Percentiles rank a stretch among this genome's conserved stretches.
These are phyloP conservation scores for Gymnodraco acuticeps DNA, from an alignment of 2,797 vertebrate species.

Conservation along the genomic window DNA sequence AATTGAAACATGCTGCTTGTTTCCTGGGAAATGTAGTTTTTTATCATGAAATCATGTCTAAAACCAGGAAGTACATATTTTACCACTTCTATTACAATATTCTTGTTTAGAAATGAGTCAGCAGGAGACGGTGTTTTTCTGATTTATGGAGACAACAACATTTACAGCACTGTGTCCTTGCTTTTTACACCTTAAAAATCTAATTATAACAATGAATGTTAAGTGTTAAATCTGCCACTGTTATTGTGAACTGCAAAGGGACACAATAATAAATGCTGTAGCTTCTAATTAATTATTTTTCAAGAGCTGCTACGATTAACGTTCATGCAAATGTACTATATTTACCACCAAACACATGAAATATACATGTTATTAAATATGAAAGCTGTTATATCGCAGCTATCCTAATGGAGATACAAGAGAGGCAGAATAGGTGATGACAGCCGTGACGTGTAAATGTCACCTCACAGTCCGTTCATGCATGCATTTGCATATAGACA, in stretches of 20 bases:
- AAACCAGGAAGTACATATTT: not conserved
- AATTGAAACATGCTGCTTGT: not conserved
- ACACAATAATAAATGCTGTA: too few relatives aligned
- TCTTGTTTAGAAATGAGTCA: not conserved
- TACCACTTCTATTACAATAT: not conserved
- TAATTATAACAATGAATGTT: not conserved
- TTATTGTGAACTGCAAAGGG: not conserved
- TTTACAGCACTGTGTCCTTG: not conserved
- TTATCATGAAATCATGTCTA: not conserved
- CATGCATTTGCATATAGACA: slow-evolving; percentile 19
- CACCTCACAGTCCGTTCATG: slow-evolving; percentile 16
- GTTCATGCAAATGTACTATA: slow-evolving; percentile 12
- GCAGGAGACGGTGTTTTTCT: not conserved
- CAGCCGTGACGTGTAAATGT: slow-evolving; percentile 7
- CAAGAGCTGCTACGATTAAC: slow-evolving; percentile 20
- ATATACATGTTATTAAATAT: slow-evolving; percentile 34
- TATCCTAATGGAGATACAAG: not conserved
- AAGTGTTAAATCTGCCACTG: not conserved
- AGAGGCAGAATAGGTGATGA: not conserved
- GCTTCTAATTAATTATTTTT: slow-evolving; percentile 13
- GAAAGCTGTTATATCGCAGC: slow-evolving; percentile 14
- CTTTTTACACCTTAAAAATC: not conserved
- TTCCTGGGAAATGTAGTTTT: not conserved
- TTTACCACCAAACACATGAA: slow-evolving; percentile 5
- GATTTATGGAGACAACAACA: not conserved